phyloP scores from a whole-genome alignment of 2,888 invertebrate genomes.

The Tholera decimalis region DNA sequence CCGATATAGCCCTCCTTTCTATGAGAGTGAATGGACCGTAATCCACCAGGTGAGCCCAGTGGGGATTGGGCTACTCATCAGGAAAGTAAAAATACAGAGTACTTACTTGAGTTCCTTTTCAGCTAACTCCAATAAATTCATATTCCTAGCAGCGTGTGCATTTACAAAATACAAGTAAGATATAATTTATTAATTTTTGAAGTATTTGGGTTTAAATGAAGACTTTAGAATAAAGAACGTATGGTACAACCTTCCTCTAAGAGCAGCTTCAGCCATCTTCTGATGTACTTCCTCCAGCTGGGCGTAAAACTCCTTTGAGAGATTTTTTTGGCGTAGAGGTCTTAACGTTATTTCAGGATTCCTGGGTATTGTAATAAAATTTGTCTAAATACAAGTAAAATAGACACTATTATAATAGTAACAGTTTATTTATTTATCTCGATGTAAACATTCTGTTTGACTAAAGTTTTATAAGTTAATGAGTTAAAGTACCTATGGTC shows the following conservation, averaged over 20 bases:
- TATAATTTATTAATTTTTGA: background rate
- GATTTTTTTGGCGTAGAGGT: slow-evolving; percentile 92
- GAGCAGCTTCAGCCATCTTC: slow-evolving; percentile 91
- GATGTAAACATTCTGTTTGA: too few relatives aligned
- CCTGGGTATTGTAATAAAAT: slow-evolving; percentile 65
- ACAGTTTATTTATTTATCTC: too few relatives aligned
- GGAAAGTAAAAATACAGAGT: background rate
- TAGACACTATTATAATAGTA: too few relatives aligned
- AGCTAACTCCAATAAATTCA: slow-evolving; percentile 81
- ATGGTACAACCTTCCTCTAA: slow-evolving; percentile 87
- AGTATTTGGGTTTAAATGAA: background rate
- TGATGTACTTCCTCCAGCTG: slow-evolving; percentile 91
- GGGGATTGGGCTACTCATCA: too few relatives aligned
- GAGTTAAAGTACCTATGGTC: too few relatives aligned
- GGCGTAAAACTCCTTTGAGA: slow-evolving; percentile 90
- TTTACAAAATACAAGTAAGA: slow-evolving; percentile 31
- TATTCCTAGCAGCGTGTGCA: slow-evolving; percentile 84
- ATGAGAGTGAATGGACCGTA: too few relatives aligned
- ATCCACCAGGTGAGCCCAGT: too few relatives aligned
- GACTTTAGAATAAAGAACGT: background rate
- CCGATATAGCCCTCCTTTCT: too few relatives aligned
- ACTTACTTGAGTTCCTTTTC: slow-evolving; percentile 81
- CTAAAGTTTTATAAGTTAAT: too few relatives aligned
- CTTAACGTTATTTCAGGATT: slow-evolving; percentile 87
- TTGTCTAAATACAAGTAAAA: background rate